Evolutionary conservation across 2,888 invertebrate species (phyloP).

Genomic region (Panzeria rudis): DNA sequence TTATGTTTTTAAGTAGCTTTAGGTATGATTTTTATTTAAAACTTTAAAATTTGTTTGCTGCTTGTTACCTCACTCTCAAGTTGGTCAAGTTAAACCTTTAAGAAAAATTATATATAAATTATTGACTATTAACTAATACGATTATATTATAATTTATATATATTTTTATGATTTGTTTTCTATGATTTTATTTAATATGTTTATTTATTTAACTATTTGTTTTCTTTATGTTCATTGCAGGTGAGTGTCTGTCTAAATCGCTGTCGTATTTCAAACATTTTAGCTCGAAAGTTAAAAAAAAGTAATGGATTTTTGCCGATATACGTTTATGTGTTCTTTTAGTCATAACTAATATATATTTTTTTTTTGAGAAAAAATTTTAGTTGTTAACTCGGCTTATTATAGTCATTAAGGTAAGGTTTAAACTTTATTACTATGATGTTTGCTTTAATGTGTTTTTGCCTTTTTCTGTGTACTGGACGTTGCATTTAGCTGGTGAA

Average conservation of each 20-base stretch:
- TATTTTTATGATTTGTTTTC: slow-evolving; percentile 57
- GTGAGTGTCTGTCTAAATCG: slow-evolving; percentile 67
- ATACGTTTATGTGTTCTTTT: slow-evolving; percentile 42
- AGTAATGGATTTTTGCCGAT: slow-evolving; percentile 47
- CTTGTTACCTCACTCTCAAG: neutral
- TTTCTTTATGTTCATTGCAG: slow-evolving; percentile 69
- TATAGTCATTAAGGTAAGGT: slow-evolving; percentile 70
- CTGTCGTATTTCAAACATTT: slow-evolving; percentile 50
- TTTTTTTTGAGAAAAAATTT: slow-evolving; percentile 2
- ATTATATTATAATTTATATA: slow-evolving; percentile 61
- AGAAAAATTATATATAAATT: slow-evolving; percentile 44
- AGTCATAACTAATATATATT: slow-evolving; percentile 62
- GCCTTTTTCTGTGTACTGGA: slow-evolving; percentile 9
- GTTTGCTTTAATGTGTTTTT: slow-evolving; percentile 7
- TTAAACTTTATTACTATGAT: slow-evolving; percentile 46
- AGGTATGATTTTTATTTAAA: neutral
- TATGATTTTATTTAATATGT: slow-evolving; percentile 60
- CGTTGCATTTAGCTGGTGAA: slow-evolving; percentile 28
- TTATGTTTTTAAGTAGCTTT: neutral
- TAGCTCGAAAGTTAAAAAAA: slow-evolving; percentile 58
- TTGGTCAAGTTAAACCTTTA: neutral
- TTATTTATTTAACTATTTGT: slow-evolving; percentile 56
- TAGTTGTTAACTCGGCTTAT: slow-evolving; percentile 65
- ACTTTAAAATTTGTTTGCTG: slow-evolving; percentile 2
- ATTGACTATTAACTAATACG: slow-evolving; percentile 59